Conservation (phyloP, 2,113 vertebrate species). For the Urocolius indicus region DNA sequence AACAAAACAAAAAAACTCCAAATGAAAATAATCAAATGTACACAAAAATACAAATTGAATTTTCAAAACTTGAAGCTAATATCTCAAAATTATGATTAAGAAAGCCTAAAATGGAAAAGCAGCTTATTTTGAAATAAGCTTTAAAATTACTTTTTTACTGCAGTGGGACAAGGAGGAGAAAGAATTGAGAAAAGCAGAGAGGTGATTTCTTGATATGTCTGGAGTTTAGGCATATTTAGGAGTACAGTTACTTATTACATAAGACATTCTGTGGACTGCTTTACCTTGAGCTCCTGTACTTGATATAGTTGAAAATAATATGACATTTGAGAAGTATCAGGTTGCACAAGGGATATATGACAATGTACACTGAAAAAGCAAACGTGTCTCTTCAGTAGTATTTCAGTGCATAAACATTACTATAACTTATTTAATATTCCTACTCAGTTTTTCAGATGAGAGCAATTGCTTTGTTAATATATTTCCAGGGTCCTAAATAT, state of each 20-base stretch:
- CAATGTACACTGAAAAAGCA: not conserved
- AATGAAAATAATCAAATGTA: not conserved
- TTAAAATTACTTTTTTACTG: not conserved
- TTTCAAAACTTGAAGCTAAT: not conserved
- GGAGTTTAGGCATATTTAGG: not conserved
- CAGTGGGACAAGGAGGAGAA: not conserved
- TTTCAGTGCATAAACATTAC: not conserved
- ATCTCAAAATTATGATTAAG: not conserved
- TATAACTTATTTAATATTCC: slow-evolving; percentile 22
- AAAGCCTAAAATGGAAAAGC: not conserved
- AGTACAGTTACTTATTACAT: not conserved
- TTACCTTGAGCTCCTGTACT: not conserved
- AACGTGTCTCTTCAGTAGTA: not conserved
- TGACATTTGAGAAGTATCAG: not conserved
- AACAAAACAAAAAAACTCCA: too few species aligned
- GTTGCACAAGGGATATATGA: not conserved
- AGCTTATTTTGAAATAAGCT: not conserved
- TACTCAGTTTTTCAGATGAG: not conserved
- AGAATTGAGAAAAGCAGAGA: not conserved
- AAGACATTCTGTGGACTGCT: not conserved
- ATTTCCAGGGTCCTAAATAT: not conserved
- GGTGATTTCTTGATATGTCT: not conserved
- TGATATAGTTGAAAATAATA: not conserved
- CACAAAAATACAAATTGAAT: not conserved
- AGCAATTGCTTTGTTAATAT: not conserved